Evolutionary conservation across 2,797 vertebrate genomes (phyloP), one percentile per base, ranked within the genome.

Genomic region (Limnodromus scolopaceus): DNA sequence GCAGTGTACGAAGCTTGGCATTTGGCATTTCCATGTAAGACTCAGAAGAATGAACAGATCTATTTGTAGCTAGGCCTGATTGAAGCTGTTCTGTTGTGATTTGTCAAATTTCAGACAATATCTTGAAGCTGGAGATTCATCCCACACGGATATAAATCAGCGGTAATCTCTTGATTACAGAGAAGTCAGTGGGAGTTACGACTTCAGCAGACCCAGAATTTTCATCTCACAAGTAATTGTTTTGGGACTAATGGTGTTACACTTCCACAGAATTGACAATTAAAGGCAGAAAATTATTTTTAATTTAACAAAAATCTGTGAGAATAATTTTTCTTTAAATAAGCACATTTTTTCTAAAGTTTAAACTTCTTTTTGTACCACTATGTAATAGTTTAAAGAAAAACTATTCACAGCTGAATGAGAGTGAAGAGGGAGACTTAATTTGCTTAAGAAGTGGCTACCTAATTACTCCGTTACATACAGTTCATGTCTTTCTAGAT

Each of bases 81-180:
- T 43, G 34, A 89, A 91, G 41, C 45, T 77, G 20, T 64, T 94
- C 2, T 1, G 28, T 78, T 95, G 93, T 58, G 45, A 19, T 75
- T 87, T 93, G 81, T 94, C 38, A 81, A 36, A 83, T 71, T 93
- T 80, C 49, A 84, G 84, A 92, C 38, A 54, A 30, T 77, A 41
- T 61, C 41, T 74, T 64, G 34, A 84, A 85, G 24, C 5, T 34
- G 28, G 38, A 81, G 38, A 80, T 89, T 92, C 49, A 78, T 34
- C 22, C 83, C 55, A 65, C 11, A 14, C 12, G 64, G 54, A 8
- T 63, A 32, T 16, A 91, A 46, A 60, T 55, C 75, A 34, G 6
- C 20, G 2, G 5, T 74, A 84, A 72, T 71, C 17, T 84, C 54
- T 57, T 76, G 18, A 60, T 71, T 28, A 3, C 25, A 28, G 8